Base-by-base conservation (phyloP, 2,888 invertebrate species). In the Cotesia congregata region DNA sequence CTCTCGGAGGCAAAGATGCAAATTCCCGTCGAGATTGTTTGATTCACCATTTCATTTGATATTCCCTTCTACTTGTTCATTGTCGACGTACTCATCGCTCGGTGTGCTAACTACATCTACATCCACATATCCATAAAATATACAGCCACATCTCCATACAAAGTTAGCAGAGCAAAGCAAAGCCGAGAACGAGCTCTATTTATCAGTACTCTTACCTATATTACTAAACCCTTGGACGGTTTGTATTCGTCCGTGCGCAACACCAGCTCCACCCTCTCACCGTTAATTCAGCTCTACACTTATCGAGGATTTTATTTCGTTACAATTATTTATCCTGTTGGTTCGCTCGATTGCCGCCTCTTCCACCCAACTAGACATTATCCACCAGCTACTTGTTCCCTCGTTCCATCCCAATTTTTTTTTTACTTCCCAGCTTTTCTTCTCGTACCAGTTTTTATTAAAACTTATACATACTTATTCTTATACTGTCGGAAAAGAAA, bases 301-400 rank as follows among this genome's bases (percentile, higher is more conserved):
- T 67, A 65, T 67, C 17, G 67, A 30, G 7, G 61, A 73, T 73
- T 73, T 73, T 73, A 73, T 73, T 30, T 67, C 59, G 59, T 67
- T 59, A 73, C 67, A 30, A 73, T 73, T 73, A 73, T 73, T 73
- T 73, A 73, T 67, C 73, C 64, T 73, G 73, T 65, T 73, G 59
- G 38, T 9, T 67, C 73, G 41, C 40, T 41, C 67, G 59, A 61
- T 71, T 61, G 71, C 59, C 62, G 62, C 72, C 64, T 64, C 64
- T 64, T 72, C 20, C 72, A 72, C 64, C 41, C 64, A 62, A 72
- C 64, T 72, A 40, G 64, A 71, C 64, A 17, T 62, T 72, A 41
- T 39, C 50, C 39, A 30, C 50, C n/a, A 39, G 15, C 40, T 62
- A 9, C 70, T 50, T 50, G 70, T 70, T 70, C 50, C 6, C 38